Evolutionary conservation across 1,140 invertebrate genomes (phyloP), one percentile per base, ranked within the genome.

Genomic region (Nasonia vitripennis): DNA sequence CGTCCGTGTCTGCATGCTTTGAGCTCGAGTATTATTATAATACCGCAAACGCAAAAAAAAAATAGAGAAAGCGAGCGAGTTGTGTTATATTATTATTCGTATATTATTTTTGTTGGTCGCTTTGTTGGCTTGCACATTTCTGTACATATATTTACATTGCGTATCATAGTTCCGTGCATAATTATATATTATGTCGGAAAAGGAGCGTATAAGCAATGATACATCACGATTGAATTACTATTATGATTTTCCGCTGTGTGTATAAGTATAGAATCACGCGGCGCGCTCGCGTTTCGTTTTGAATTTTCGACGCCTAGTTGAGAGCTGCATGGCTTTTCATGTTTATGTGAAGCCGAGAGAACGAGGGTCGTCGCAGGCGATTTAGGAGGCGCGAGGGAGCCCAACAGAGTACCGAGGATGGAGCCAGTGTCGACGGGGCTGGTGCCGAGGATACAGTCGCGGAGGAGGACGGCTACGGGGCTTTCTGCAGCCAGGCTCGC

Each of bases 401-500:
- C 34, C 89, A 90, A 71, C 89, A 88, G 84, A 90, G 89, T 34
- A 87, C 89, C 71, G 90, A 88, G 73, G 77, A 55, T 5, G 79
- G 51, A 7, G 31, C 27, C 51, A 62, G 41, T 2, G 67, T 4
- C 31, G 77, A 45, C 31, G 83, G 71, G 37, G 37, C 31, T 34
- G 84, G 68, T 14, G 31, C 31, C 79, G 55, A 77, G 1, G 62
- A 81, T 17, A 31, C 45, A 4, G 70, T 75, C 70, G 89, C 89
- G 62, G 95, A 95, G 89, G 94, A 94, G 82, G 94, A 94, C 86
- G 95, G 95, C 87, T 96, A 96, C 90, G 94, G 95, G 86, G 95
- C 94, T 91, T 95, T 94, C 92, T 95, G 95, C 94, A 95, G 94
- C 87, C 94, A 95, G 89, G 94, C 95, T 85, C 94, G 95, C 91